Conservation (phyloP, 2,113 vertebrate species). For the Orientallactaga bullata region DNA sequence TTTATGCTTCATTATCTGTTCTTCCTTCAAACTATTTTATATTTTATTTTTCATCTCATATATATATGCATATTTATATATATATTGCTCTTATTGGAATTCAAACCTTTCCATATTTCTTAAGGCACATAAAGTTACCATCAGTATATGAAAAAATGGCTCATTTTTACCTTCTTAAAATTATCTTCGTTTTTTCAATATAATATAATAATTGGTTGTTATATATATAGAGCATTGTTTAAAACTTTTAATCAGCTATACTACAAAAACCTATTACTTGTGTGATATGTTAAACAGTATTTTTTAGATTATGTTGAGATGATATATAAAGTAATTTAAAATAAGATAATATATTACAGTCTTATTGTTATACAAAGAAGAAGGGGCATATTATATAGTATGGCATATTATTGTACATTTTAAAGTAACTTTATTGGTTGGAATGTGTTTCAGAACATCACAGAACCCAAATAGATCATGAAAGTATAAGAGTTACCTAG, state of each 20-base stretch:
- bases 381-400: not conserved
- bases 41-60: not conserved
- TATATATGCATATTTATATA: not conserved
- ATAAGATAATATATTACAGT: not conserved
- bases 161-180: not conserved
- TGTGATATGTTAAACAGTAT: not conserved
- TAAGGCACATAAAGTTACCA: not conserved
- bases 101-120: not conserved
- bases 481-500: not conserved
- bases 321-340: not conserved
- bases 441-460: not conserved
- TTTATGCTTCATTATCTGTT: not conserved
- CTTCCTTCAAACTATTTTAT: conserved; percentile 29
- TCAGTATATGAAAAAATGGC: not conserved
- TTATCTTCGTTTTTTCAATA: not conserved
- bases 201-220: not conserved
- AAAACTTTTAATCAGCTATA: not conserved
- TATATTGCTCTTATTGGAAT: not conserved
- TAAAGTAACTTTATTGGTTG: not conserved
- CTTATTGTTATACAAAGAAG: not conserved
- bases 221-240: not conserved
- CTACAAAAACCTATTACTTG: not conserved
- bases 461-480: not conserved
- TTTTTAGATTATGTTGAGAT: not conserved
- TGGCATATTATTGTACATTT: not conserved